These are phyloP conservation scores for Nephotettix cincticeps DNA, from an alignment of 1,140 invertebrate species.

Conservation along the genomic window DNA sequence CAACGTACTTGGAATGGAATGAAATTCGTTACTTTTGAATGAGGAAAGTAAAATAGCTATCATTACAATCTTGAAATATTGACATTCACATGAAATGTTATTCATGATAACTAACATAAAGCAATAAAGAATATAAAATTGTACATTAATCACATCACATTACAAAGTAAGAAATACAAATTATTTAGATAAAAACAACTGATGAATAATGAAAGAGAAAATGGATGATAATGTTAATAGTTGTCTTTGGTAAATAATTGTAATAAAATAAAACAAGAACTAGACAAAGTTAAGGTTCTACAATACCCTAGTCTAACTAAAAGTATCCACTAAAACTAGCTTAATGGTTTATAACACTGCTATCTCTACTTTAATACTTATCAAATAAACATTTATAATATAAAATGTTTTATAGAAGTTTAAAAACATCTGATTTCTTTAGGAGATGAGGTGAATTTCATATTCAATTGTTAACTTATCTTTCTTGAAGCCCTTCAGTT, in stretches of 20 bases:
- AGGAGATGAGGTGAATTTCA: no score
- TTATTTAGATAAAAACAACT: background rate
- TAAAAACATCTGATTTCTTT: background rate
- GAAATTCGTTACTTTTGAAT: no score
- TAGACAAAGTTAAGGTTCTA: background rate
- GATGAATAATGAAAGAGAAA: background rate
- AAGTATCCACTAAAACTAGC: background rate
- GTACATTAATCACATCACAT: background rate
- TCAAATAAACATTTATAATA: background rate
- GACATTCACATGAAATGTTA: no score
- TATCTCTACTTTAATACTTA: constrained; percentile 1
- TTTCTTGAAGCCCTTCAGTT: background rate
- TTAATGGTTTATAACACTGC: background rate
- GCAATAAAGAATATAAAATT: no score
- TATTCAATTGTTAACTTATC: background rate
- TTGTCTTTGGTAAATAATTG: no score
- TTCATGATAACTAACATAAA: no score
- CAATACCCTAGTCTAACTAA: background rate
- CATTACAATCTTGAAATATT: no score
- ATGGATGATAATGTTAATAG: no score
- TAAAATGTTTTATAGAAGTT: constrained; percentile 25
- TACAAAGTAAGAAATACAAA: background rate
- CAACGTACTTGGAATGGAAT: no score
- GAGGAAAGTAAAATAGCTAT: no score
- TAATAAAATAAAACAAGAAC: no score